Base-by-base conservation (phyloP, 2,113 vertebrate species). In the Indicator indicator region DNA sequence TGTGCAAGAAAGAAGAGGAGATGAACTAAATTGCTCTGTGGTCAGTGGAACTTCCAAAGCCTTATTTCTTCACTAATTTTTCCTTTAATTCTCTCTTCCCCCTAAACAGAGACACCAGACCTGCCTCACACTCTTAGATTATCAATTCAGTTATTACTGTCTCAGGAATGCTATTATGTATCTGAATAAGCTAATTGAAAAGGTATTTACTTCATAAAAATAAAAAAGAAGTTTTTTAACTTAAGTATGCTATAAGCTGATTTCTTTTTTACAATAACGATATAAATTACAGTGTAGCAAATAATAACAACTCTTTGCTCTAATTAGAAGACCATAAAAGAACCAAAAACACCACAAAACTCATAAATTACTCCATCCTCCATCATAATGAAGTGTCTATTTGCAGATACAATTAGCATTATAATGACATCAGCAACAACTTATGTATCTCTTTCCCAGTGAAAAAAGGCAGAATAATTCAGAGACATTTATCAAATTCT, bases 141-240 rank as follows among this genome's bases (percentile, higher is more conserved):
- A 65, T 12, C 82, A 69, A 17, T 56, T 73, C 54, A 56, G 33
- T 4, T 44, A 56, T 19, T 82, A 54, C n/a, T 50, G 18, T 10
- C 62, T 75, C 36, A 36, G 6, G 10, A 11, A 84, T 4, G 4
- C 42, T 59, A 70, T 5, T 33, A 72, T 0, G 0, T 30, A 83
- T 16, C 54, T 56, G 36, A 72, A 58, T 26, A 74, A 70, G 8
- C 17, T 71, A 24, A 44, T 46, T 83, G 54, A 3, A 16, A 77
- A 93, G 11, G 1, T 33, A 89, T 28, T 77, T 62, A 42, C 76
- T 83, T 70, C 6, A 69, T 4, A 9, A 59, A 63, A 74, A 70
- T 16, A 16, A 38, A 26, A 32, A 58, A 11, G n/a, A 44, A 20
- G 1, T 33, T 68, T 85, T 70, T 74, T 67, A 28, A 54, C 18